phyloP scores from a whole-genome alignment of 2,113 vertebrate species.

The Coptodon rendalli region DNA sequence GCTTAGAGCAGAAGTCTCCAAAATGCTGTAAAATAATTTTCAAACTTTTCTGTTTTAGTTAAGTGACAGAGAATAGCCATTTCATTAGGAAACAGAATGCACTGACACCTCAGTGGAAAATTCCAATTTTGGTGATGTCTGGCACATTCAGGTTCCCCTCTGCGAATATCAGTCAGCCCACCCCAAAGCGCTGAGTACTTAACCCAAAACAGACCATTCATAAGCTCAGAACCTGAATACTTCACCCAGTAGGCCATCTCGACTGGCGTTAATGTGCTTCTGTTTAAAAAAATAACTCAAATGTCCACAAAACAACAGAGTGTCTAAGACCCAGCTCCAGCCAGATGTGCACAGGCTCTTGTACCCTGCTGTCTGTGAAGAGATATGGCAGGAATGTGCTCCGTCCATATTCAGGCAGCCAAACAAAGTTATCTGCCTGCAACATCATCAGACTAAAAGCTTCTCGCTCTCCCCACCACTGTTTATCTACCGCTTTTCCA shows the following conservation, averaged over 20 bases:
- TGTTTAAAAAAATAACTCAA: not conserved
- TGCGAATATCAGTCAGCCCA: not conserved
- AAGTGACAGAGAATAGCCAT: not conserved
- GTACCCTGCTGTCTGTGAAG: not conserved
- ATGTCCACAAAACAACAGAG: not conserved
- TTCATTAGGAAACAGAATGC: not conserved
- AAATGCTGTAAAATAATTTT: not conserved
- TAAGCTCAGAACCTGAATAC: not conserved
- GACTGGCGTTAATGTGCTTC: not conserved
- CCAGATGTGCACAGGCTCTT: not conserved
- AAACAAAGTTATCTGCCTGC: constrained; percentile 60
- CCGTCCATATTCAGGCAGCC: constrained; percentile 30
- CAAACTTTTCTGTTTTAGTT: not conserved
- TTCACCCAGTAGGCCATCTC: not conserved
- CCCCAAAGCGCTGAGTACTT: not conserved
- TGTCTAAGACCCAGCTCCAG: not conserved
- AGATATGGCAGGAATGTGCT: constrained; percentile 46
- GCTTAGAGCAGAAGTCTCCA: not conserved
- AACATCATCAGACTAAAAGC: constrained; percentile 55
- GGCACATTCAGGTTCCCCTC: not conserved
- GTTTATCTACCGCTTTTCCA: constrained; percentile 48
- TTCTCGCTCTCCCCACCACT: constrained; percentile 9
- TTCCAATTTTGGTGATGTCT: not conserved
- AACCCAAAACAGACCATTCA: not conserved
- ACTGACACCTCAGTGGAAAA: not conserved